phyloP scores from a whole-genome alignment of 53 echinoderm and acorn worm genomes.

The Stichopus horrens region DNA sequence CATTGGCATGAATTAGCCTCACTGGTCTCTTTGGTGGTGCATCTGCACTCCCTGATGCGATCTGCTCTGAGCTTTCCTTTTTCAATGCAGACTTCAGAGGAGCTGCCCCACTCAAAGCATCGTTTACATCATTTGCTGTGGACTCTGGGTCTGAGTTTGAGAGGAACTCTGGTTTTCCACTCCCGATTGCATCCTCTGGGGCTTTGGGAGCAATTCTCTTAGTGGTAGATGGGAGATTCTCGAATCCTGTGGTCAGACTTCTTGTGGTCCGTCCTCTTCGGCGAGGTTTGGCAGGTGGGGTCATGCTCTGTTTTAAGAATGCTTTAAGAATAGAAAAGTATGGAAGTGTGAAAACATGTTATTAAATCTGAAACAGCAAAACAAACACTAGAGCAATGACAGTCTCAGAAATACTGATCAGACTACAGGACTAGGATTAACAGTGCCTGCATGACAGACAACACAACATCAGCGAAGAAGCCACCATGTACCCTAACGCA shows the following conservation, averaged over 20 bases:
- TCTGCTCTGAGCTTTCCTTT: conserved; percentile 52
- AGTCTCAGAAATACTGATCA: no score
- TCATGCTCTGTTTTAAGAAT: conserved; percentile 44
- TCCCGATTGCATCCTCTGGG: conserved; percentile 23
- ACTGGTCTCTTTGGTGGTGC: conserved; percentile 82
- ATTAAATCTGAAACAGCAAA: background rate
- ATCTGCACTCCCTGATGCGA: conserved; percentile 35
- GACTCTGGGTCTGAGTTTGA: conserved; percentile 34
- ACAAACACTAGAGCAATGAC: background rate
- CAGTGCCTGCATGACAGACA: no score
- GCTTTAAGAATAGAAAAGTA: conserved; percentile 43
- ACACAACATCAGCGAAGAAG: no score
- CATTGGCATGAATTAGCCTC: conserved; percentile 65
- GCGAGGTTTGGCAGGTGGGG: conserved; percentile 64
- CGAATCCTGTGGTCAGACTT: conserved; percentile 88
- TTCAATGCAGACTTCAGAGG: conserved; percentile 91
- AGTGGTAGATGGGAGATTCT: conserved; percentile 75
- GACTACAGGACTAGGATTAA: no score
- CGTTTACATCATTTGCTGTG: background rate
- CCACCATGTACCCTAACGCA: no score
- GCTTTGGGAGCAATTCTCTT: conserved; percentile 72
- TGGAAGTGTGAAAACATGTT: background rate
- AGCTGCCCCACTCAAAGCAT: background rate
- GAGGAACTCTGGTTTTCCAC: background rate
- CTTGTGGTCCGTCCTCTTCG: conserved; percentile 40